Percentiles rank a stretch among this genome's conserved stretches.
These are phyloP conservation scores for Periophthalmodon schlosseri DNA, from an alignment of 2,113 vertebrate species.

Conservation along the genomic window DNA sequence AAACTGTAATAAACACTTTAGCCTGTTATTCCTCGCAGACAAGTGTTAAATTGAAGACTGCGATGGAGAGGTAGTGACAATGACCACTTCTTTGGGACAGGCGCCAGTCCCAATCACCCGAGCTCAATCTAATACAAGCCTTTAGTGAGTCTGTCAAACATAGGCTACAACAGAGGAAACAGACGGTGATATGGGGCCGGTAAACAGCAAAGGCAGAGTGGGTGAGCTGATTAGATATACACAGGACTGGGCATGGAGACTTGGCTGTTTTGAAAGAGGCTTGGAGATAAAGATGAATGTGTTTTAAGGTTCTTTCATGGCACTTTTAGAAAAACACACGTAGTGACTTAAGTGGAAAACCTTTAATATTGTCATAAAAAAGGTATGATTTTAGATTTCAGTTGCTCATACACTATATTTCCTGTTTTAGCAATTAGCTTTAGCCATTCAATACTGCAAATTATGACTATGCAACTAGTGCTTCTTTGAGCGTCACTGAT, in stretches of 20 bases:
- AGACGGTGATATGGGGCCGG: neutral
- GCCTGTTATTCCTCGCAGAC: neutral
- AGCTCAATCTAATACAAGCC: neutral
- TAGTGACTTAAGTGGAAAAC: neutral
- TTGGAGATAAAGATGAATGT: neutral
- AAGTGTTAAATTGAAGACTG: neutral
- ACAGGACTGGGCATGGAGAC: neutral
- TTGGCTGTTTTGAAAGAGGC: neutral
- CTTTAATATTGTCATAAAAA: neutral
- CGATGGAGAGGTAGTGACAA: neutral
- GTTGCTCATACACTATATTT: too few relatives aligned
- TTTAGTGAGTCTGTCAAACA: neutral
- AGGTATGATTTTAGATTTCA: neutral
- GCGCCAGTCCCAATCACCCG: slow-evolving; percentile 5
- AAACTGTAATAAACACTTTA: neutral
- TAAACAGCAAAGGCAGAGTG: neutral
- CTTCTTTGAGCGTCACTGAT: too few relatives aligned
- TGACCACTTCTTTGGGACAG: slow-evolving; percentile 2
- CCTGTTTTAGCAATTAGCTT: too few relatives aligned
- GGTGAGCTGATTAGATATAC: slow-evolving; percentile 1
- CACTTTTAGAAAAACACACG: neutral
- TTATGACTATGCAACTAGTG: too few relatives aligned
- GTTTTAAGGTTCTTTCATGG: neutral
- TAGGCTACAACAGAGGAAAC: neutral
- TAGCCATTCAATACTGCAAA: too few relatives aligned